Conservation (phyloP, 2,888 invertebrate genomes). For the Podabrus alpinus region DNA sequence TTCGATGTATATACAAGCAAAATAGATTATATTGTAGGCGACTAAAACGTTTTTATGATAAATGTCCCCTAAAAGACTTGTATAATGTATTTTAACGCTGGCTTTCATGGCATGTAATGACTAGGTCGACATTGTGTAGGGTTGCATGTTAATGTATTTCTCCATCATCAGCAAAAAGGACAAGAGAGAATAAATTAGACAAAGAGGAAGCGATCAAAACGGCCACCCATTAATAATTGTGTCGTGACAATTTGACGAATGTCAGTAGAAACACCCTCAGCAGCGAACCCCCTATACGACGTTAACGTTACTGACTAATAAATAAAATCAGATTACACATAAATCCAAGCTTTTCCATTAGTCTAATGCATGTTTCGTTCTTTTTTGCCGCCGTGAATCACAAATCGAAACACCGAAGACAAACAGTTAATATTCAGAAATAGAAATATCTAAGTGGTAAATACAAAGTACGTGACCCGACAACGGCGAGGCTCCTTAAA, state of each 20-base stretch:
- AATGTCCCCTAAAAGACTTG: slow-evolving; percentile 47
- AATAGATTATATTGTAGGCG: slow-evolving; percentile 20
- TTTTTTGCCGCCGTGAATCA: background rate
- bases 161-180: slow-evolving; percentile 47
- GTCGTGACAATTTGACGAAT: slow-evolving; percentile 54
- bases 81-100: slow-evolving; percentile 51
- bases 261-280: slow-evolving; percentile 61
- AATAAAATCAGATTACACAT: slow-evolving; percentile 35
- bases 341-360: slow-evolving; percentile 32
- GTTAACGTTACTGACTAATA: slow-evolving; percentile 25
- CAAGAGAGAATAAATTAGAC: slow-evolving; percentile 30
- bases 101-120: slow-evolving; percentile 54
- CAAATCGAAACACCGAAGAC: background rate
- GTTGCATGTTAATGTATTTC: slow-evolving; percentile 54
- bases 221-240: slow-evolving; percentile 52
- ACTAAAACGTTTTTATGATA: slow-evolving; percentile 44
- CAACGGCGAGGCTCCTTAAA: slow-evolving; percentile 47
- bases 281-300: slow-evolving; percentile 17
- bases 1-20: slow-evolving; percentile 11
- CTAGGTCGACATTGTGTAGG: slow-evolving; percentile 51
- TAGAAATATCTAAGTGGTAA: slow-evolving; percentile 43
- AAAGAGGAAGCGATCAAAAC: slow-evolving; percentile 42
- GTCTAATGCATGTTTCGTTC: slow-evolving; percentile 9
- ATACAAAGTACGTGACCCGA: slow-evolving; percentile 48
- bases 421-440: slow-evolving; percentile 19